phyloP scores from a whole-genome alignment of 2,888 invertebrate species.

The Zootermopsis nevadensis region DNA sequence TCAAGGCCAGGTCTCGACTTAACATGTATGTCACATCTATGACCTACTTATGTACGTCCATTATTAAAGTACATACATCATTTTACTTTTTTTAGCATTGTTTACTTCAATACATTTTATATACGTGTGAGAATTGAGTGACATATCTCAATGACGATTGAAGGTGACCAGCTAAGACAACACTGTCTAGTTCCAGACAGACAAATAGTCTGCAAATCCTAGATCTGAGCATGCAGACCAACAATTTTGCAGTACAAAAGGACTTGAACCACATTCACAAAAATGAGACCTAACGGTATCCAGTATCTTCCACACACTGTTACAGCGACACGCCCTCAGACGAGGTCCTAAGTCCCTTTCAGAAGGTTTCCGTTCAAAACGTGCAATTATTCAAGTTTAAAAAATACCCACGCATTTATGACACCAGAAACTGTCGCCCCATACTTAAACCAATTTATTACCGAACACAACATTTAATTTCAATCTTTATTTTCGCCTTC shows the following conservation, averaged over 20 bases:
- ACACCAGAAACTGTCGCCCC: too few species aligned
- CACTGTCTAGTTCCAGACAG: background rate
- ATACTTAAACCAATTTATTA: too few species aligned
- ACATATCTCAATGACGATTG: background rate
- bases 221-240: background rate
- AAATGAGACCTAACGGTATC: too few species aligned
- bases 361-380: too few species aligned
- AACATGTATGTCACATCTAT: background rate
- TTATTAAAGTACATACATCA: background rate
- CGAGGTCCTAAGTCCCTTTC: too few species aligned
- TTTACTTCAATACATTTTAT: background rate
- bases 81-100: background rate
- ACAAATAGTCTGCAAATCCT: constrained; percentile 1
- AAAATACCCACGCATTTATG: too few species aligned
- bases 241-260: background rate
- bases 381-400: too few species aligned
- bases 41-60: background rate
- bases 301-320: too few species aligned
- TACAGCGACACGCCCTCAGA: too few species aligned
- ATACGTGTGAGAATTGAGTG: background rate
- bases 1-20: background rate
- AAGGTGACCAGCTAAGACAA: constrained; percentile 11
- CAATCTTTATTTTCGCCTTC: too few species aligned
- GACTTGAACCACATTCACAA: background rate
- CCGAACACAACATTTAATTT: too few species aligned